Conservation (phyloP, 2,888 invertebrate genomes). For the Phymatocera aterrima region DNA sequence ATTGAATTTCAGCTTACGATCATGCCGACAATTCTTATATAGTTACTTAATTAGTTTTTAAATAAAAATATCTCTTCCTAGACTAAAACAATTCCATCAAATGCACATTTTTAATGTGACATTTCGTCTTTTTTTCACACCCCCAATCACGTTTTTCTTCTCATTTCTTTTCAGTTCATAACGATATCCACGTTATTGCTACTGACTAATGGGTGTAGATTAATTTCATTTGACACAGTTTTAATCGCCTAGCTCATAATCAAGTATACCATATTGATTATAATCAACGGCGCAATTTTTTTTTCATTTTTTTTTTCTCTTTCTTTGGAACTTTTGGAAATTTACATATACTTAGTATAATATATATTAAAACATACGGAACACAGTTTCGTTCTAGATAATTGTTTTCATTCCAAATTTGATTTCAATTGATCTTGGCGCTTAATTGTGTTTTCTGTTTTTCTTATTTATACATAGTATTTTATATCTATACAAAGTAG, state of each 20-base stretch:
- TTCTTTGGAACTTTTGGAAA: constrained; percentile 1
- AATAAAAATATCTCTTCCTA: constrained; percentile 10
- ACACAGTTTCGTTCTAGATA: constrained; percentile 8
- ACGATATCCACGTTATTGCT: too few relatives aligned
- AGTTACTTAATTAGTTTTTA: background rate
- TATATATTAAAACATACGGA: background rate
- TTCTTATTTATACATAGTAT: background rate
- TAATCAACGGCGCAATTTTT: background rate
- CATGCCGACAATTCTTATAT: background rate
- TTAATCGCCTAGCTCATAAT: background rate
- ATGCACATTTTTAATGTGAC: background rate
- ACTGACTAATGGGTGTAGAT: background rate
- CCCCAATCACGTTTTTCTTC: background rate
- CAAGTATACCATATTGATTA: background rate
- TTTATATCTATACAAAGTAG: too few relatives aligned
- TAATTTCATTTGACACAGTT: constrained; percentile 16
- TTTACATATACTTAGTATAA: background rate
- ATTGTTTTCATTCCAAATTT: background rate
- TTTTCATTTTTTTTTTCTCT: background rate
- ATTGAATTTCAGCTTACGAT: too few relatives aligned
- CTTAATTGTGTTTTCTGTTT: background rate
- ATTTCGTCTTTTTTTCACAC: background rate
- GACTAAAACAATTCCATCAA: constrained; percentile 19
- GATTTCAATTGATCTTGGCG: background rate
- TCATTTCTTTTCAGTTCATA: background rate